Evolutionary conservation across 2,888 invertebrate species (phyloP).

Genomic region (Acronicta psi): DNA sequence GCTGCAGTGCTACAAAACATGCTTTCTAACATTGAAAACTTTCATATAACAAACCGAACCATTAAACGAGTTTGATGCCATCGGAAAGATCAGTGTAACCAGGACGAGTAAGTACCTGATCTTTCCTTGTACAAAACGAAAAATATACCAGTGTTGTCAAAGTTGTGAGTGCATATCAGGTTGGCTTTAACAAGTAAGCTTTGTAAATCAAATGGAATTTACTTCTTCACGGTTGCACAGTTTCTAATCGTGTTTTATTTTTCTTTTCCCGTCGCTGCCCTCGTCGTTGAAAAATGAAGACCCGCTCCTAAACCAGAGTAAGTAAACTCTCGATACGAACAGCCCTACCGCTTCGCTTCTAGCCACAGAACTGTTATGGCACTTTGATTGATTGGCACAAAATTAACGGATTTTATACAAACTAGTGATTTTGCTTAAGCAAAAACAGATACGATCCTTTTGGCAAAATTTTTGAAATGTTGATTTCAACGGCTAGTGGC

Average conservation of each 20-base stretch:
- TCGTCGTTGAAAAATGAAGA: conserved; percentile 84
- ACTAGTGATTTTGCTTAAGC: conserved; percentile 60
- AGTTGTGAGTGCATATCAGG: conserved; percentile 52
- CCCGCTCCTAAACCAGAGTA: conserved; percentile 92
- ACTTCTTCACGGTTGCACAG: conserved; percentile 55
- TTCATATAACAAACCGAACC: conserved; percentile 66
- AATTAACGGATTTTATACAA: conserved; percentile 62
- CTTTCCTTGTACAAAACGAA: conserved; percentile 61
- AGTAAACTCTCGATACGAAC: conserved; percentile 76
- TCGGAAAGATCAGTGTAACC: conserved; percentile 65
- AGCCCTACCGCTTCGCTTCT: conserved; percentile 79
- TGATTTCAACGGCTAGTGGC: conserved; percentile 64
- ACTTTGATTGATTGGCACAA: conserved; percentile 77
- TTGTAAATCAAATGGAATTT: conserved; percentile 61
- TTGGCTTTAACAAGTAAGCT: conserved; percentile 72
- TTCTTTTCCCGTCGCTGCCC: conserved; percentile 81
- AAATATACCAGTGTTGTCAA: conserved; percentile 48
- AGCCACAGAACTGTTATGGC: conserved; percentile 71
- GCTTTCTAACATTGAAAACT: conserved; percentile 70
- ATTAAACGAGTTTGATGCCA: conserved; percentile 50
- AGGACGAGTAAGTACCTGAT: conserved; percentile 70
- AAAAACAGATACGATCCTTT: conserved; percentile 47
- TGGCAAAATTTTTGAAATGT: conserved; percentile 68
- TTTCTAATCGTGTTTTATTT: conserved; percentile 74
- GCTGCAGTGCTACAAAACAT: conserved; percentile 66